A percentile compares a stretch with the other conserved stretches of the same genome.
phyloP scores from a whole-genome alignment of 2,888 invertebrate genomes.

The Anticlea derivata region DNA sequence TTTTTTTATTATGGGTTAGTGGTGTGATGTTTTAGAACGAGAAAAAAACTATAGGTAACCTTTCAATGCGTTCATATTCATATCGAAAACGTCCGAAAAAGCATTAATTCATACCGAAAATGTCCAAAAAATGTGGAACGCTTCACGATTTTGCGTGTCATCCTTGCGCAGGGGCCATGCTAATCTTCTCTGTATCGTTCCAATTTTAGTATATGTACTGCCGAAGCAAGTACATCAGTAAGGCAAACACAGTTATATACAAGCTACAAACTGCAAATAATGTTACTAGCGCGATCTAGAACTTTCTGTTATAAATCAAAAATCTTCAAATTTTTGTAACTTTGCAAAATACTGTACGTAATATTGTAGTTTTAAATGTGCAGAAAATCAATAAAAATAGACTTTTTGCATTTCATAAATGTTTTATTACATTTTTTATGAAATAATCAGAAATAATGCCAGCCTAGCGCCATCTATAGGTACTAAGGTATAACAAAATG shows the following conservation, averaged over 20 bases:
- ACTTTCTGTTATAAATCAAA: background rate
- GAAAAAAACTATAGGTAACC: too few relatives aligned
- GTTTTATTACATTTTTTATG: background rate
- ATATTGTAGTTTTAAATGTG: background rate
- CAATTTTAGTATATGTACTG: constrained; percentile 67
- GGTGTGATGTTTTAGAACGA: too few relatives aligned
- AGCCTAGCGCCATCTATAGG: constrained; percentile 9
- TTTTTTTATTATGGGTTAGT: too few relatives aligned
- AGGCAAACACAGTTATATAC: accelerated
- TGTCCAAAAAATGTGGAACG: constrained; percentile 45
- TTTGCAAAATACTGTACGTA: background rate
- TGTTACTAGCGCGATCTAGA: constrained; percentile 34
- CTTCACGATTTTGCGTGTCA: constrained; percentile 57
- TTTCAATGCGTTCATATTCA: too few relatives aligned
- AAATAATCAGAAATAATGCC: background rate
- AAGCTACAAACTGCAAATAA: constrained; percentile 15
- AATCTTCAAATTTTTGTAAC: background rate
- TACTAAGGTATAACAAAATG: background rate
- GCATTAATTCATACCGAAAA: constrained; percentile 7
- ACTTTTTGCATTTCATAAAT: background rate
- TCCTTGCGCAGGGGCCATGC: constrained; percentile 66
- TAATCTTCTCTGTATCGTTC: constrained; percentile 51
- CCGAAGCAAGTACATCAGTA: constrained; percentile 54
- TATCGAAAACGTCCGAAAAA: too few relatives aligned
- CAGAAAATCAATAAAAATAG: background rate